Evolutionary conservation across 2,113 vertebrate species (phyloP).

Genomic region (Forbesichthys agassizii): DNA sequence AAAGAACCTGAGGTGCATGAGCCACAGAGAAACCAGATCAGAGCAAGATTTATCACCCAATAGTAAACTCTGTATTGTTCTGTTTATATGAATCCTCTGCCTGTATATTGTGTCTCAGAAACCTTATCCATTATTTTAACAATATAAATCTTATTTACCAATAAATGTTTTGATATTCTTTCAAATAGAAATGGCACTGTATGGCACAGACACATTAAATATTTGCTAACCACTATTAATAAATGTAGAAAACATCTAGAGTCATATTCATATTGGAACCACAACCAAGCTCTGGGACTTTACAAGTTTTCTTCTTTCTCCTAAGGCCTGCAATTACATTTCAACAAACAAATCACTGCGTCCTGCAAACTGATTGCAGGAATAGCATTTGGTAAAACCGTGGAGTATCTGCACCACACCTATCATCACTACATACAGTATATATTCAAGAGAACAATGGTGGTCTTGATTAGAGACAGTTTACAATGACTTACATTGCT

Average conservation of each 20-base stretch:
- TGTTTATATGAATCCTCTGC: constrained; percentile 31
- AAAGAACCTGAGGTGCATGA: constrained; percentile 72
- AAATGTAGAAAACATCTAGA: constrained; percentile 17
- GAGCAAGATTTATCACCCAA: constrained; percentile 76
- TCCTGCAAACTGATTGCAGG: constrained; percentile 34
- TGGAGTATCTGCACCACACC: background rate
- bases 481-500: constrained; percentile 10
- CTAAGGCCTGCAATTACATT: constrained; percentile 25
- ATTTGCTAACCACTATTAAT: background rate
- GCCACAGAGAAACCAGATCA: constrained; percentile 74
- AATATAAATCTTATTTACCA: background rate
- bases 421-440: background rate
- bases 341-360: constrained; percentile 22
- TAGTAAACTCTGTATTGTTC: constrained; percentile 42
- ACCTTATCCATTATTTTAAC: background rate
- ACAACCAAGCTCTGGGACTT: background rate
- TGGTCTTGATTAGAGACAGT: constrained; percentile 51
- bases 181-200: background rate
- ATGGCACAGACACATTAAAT: background rate
- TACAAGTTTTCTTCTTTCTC: background rate
- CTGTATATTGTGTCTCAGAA: constrained; percentile 18
- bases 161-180: background rate
- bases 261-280: constrained; percentile 9
- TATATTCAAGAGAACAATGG: constrained; percentile 53
- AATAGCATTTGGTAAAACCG: constrained; percentile 5